Conservation (phyloP, 2,888 invertebrate genomes). For the Eupithecia abbreviata region DNA sequence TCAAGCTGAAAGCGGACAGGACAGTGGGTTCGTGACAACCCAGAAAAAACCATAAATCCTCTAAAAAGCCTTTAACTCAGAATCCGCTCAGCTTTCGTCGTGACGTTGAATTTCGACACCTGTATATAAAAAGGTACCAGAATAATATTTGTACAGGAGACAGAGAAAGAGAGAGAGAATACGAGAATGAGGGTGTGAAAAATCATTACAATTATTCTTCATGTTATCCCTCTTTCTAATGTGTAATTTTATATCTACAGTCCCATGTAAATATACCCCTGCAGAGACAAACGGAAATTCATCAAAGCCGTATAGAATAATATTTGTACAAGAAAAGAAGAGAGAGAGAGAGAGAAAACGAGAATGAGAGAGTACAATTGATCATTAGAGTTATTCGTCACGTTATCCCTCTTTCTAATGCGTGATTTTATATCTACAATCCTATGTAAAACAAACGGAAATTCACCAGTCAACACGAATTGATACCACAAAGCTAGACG, state of each 20-base stretch:
- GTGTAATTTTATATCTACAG: neutral
- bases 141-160: neutral
- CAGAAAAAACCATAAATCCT: too few species aligned
- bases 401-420: neutral
- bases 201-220: neutral
- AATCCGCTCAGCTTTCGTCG: too few species aligned
- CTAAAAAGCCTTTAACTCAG: too few species aligned
- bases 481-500: conserved; percentile 58
- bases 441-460: neutral
- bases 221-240: neutral
- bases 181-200: neutral
- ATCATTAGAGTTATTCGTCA: neutral
- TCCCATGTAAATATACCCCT: neutral
- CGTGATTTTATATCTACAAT: neutral
- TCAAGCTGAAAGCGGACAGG: too few species aligned
- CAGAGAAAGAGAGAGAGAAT: neutral
- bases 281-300: neutral
- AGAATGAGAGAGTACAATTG: neutral
- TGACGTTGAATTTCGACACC: too few species aligned
- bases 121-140: neutral
- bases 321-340: neutral
- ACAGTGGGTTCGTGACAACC: too few species aligned
- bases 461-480: conserved; percentile 38
- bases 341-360: neutral
- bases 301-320: neutral